Conservation (phyloP, 2,888 invertebrate species). For the Nemurella pictetii region DNA sequence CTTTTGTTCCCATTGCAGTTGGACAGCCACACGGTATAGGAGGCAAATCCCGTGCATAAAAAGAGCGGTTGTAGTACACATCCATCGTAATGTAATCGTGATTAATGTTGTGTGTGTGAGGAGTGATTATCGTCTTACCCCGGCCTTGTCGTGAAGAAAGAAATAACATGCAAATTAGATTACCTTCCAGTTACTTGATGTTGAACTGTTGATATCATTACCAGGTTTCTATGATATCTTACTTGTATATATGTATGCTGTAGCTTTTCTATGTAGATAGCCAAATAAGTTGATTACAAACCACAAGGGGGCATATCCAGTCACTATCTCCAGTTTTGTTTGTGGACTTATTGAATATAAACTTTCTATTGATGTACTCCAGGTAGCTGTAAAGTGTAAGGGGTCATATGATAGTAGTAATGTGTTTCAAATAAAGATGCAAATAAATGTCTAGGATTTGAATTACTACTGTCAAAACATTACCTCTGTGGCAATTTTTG, state of each 20-base stretch:
- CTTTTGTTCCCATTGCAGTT: constrained; percentile 51
- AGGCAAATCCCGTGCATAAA: constrained; percentile 50
- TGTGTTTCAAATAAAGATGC: neutral
- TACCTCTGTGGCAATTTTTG: constrained; percentile 49
- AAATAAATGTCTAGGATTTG: neutral
- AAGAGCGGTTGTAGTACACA: constrained; percentile 48
- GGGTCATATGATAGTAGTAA: neutral
- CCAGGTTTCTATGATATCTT: constrained; percentile 43
- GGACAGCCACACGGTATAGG: constrained; percentile 52
- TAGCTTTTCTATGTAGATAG: constrained; percentile 46
- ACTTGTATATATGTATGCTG: constrained; percentile 50
- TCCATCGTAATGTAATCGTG: constrained; percentile 50
- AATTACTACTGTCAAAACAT: neutral
- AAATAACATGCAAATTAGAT: neutral
- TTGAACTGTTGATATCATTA: neutral
- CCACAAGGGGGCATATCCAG: constrained; percentile 49
- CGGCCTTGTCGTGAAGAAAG: constrained; percentile 45
- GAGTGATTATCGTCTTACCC: constrained; percentile 49
- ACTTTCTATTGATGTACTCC: neutral
- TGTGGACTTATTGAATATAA: neutral
- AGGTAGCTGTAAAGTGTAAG: constrained; percentile 11
- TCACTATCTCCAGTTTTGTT: constrained; percentile 41
- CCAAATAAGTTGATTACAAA: constrained; percentile 48
- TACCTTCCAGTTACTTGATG: neutral
- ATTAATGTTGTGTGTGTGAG: constrained; percentile 48